Conservation (phyloP, 2,113 vertebrate species). For the Aix galericulata region DNA sequence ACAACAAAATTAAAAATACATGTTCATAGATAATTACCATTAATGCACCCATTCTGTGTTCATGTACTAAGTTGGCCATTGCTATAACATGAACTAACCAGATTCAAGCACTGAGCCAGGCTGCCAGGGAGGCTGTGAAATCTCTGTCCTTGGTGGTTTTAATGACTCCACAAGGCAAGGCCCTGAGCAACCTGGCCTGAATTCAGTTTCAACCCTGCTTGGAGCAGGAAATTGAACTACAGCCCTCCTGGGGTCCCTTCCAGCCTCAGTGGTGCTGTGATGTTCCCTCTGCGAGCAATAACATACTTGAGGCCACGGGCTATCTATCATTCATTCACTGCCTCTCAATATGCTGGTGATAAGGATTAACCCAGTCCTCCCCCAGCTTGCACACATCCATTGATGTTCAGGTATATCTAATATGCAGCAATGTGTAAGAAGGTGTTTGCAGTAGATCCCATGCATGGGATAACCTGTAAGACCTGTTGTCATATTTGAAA, state of each 20-base stretch:
- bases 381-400: rapidly evolving
- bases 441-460: background rate
- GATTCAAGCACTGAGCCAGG: background rate
- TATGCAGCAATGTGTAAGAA: background rate
- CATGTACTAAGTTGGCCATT: background rate
- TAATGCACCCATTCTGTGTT: background rate
- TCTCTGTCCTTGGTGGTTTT: background rate
- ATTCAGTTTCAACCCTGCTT: background rate
- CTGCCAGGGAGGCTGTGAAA: background rate
- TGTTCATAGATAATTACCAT: background rate
- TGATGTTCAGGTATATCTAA: background rate
- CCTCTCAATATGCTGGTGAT: background rate
- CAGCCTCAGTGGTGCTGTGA: background rate
- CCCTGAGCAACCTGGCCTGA: background rate
- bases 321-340: background rate
- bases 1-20: background rate
- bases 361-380: background rate
- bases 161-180: background rate
- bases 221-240: background rate
- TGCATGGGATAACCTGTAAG: background rate
- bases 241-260: background rate
- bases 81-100: background rate
- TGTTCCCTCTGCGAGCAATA: background rate
- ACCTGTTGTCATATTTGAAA: background rate
- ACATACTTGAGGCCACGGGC: background rate